These are phyloP conservation scores for Cyphomyrmex costatus DNA, from an alignment of 1,140 invertebrate species.

Conservation along the genomic window DNA sequence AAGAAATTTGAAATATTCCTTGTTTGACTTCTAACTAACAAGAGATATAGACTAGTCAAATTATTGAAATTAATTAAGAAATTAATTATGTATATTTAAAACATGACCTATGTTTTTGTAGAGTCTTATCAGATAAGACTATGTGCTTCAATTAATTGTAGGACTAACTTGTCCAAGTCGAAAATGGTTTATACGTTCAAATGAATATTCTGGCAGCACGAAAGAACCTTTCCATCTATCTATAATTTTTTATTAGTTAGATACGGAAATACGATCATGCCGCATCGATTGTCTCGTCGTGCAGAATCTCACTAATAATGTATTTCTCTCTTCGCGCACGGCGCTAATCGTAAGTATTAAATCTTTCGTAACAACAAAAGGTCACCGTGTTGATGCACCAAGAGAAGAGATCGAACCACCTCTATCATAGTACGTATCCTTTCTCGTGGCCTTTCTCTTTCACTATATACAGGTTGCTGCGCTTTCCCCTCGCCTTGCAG, in stretches of 20 bases:
- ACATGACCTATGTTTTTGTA: too few relatives aligned
- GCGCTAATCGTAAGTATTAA: conserved; percentile 58
- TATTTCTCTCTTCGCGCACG: background rate
- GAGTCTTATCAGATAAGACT: too few relatives aligned
- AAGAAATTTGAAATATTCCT: background rate
- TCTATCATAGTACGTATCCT: conserved; percentile 67
- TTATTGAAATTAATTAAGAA: background rate
- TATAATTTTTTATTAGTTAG: background rate
- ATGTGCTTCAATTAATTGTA: background rate
- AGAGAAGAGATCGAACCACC: conserved; percentile 47
- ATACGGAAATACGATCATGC: conserved; percentile 19
- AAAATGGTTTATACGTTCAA: conserved; percentile 5
- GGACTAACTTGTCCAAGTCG: background rate
- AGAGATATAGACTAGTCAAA: background rate
- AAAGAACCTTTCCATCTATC: background rate
- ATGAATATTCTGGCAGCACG: background rate
- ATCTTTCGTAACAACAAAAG: conserved; percentile 72
- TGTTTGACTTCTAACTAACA: background rate
- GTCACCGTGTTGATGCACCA: conserved; percentile 70
- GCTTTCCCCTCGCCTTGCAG: conserved; percentile 61
- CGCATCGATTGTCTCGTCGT: conserved; percentile 10
- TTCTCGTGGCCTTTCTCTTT: conserved; percentile 75
- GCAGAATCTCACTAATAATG: conserved; percentile 3
- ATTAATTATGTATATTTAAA: background rate
- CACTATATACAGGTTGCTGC: conserved; percentile 33